A percentile compares a stretch with the other conserved stretches of the same genome.
Evolutionary conservation across 2,888 invertebrate species (phyloP).

Genomic region (Electrophaes corylata): DNA sequence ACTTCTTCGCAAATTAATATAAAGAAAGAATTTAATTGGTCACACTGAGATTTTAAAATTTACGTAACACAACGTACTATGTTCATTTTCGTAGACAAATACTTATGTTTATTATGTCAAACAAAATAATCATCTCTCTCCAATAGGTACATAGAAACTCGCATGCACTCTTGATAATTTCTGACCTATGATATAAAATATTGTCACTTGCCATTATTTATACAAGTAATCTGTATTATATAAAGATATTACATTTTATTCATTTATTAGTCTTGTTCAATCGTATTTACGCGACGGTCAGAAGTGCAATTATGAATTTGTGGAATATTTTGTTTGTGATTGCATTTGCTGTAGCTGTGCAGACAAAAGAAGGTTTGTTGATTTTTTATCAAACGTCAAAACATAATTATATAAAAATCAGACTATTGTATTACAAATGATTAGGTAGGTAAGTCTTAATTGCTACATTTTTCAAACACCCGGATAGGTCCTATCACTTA

Average conservation of each 20-base stretch:
- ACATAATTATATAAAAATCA: too few species aligned
- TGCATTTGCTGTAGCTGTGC: constrained; percentile 15
- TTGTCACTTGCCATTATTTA: constrained; percentile 18
- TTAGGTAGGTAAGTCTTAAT: too few species aligned
- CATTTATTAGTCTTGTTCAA: constrained; percentile 22
- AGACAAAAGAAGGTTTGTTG: constrained; percentile 24
- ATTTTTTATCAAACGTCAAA: too few species aligned
- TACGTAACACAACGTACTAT: background rate
- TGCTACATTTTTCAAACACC: too few species aligned
- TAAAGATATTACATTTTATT: constrained; percentile 29
- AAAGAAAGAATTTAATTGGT: too few species aligned
- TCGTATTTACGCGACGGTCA: constrained; percentile 20
- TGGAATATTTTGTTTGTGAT: constrained; percentile 25
- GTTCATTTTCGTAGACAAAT: background rate
- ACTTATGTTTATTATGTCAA: background rate
- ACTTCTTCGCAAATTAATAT: too few species aligned
- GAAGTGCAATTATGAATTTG: constrained; percentile 28
- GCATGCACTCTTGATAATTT: constrained; percentile 36
- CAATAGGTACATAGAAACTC: constrained; percentile 11
- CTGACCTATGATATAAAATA: constrained; percentile 33
- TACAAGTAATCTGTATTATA: constrained; percentile 28
- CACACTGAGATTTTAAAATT: background rate
- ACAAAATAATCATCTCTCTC: constrained; percentile 7
- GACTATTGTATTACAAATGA: too few species aligned
- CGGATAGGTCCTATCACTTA: too few species aligned